Evolutionary conservation across 2,113 vertebrate genomes (phyloP).

Genomic region (Tauraco erythrolophus): DNA sequence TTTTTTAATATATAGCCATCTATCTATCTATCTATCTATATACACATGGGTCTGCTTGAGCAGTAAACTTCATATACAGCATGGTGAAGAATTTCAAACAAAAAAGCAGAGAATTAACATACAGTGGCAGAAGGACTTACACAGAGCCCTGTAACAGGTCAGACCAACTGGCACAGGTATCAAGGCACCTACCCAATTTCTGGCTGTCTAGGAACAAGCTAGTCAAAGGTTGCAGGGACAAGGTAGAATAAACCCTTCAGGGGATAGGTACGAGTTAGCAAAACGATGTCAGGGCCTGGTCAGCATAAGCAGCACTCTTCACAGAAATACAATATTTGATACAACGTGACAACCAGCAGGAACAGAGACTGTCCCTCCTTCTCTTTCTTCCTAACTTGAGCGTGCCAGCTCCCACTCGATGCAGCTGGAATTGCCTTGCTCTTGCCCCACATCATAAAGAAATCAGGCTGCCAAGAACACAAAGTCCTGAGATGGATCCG

Average conservation of each 20-base stretch:
- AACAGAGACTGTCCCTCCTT: not conserved
- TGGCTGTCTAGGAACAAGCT: not conserved
- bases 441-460: not conserved
- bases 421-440: not conserved
- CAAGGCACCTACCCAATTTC: not conserved
- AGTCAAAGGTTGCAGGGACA: not conserved
- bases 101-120: not conserved
- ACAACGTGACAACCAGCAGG: rapidly evolving
- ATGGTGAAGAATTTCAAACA: not conserved
- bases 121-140: not conserved
- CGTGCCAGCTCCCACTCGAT: rapidly evolving
- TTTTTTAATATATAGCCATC: not conserved
- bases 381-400: not conserved
- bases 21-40: too few relatives aligned
- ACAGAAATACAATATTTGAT: rapidly evolving
- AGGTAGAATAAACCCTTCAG: not conserved
- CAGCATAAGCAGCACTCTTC: rapidly evolving
- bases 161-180: not conserved
- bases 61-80: not conserved
- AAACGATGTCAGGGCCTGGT: not conserved
- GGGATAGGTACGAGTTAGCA: rapidly evolving
- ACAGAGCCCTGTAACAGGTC: not conserved
- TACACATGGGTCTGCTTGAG: not conserved
- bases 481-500: not conserved
- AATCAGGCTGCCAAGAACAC: not conserved